Percentiles rank a stretch among this genome's conserved stretches.
Evolutionary conservation across 37 sponge, comb jelly and placozoan species (phyloP).

Genomic region (Lycopodina hypogea): DNA sequence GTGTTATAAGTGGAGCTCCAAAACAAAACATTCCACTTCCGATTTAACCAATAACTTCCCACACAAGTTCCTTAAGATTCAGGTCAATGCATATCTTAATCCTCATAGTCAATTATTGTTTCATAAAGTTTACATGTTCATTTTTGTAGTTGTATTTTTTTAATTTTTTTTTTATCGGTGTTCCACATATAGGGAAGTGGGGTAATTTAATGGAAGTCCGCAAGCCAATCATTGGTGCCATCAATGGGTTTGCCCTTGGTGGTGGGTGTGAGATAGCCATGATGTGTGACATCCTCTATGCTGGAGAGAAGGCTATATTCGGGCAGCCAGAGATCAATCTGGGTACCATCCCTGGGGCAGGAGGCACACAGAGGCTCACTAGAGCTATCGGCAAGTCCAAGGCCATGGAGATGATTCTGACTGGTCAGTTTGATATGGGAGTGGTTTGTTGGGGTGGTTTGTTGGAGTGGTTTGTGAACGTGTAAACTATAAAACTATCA

Average conservation of each 20-base stretch:
- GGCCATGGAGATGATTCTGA: constrained; percentile 98
- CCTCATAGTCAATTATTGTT: no score
- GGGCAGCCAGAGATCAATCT: constrained; percentile 97
- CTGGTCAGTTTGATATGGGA: no score
- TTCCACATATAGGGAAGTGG: constrained; percentile 44
- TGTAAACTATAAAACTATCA: no score
- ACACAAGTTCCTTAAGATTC: no score
- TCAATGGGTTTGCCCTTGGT: constrained; percentile 96
- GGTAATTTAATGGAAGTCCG: constrained; percentile 32
- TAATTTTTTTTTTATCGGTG: not conserved
- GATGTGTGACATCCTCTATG: constrained; percentile 99
- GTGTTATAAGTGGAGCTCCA: no score
- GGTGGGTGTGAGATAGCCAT: constrained; percentile 99
- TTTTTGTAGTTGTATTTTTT: no score
- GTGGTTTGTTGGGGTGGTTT: no score
- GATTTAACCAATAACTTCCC: no score
- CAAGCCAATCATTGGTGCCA: constrained; percentile 96
- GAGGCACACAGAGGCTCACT: constrained; percentile 91
- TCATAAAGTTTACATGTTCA: no score
- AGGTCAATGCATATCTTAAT: no score
- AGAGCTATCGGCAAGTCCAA: constrained; percentile 94
- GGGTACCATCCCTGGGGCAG: constrained; percentile 94
- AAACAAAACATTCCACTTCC: no score
- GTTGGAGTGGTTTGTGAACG: no score
- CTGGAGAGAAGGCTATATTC: constrained; percentile 94